Conservation (phyloP, 2,888 invertebrate genomes). For the Caenorhabditis sulstoni region DNA sequence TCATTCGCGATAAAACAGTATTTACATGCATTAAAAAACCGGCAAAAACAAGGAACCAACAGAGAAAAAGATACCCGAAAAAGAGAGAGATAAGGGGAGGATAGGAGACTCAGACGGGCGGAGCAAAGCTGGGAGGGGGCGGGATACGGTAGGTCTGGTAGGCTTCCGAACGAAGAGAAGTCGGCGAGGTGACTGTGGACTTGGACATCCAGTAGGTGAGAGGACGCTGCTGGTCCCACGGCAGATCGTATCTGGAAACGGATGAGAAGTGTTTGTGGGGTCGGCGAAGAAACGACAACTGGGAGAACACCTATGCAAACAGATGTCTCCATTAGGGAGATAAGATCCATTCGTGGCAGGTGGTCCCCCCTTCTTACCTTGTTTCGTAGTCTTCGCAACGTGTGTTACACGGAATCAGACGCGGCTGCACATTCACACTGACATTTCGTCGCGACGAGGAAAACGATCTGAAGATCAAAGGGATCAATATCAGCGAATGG, state of each 20-base stretch:
- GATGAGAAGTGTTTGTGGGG: conserved; percentile 4
- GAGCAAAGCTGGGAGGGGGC: conserved; percentile 47
- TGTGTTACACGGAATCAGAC: conserved; percentile 50
- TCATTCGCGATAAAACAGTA: not conserved
- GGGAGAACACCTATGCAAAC: conserved; percentile 28
- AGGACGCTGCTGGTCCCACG: conserved; percentile 64
- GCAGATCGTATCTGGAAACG: conserved; percentile 67
- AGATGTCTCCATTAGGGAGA: conserved; percentile 32
- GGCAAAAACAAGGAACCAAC: conserved; percentile 1
- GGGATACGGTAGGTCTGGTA: conserved; percentile 50
- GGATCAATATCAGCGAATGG: too few species aligned
- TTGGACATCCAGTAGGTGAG: conserved; percentile 65
- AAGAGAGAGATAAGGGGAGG: not conserved
- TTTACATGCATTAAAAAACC: conserved; percentile 10
- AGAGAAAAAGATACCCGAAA: conserved; percentile 11
- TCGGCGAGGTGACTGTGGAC: conserved; percentile 62
- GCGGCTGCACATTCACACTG: conserved; percentile 49
- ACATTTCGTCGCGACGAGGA: conserved; percentile 21
- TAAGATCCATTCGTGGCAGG: conserved; percentile 29
- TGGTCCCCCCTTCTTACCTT: conserved; percentile 31
- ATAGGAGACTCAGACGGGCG: conserved; percentile 23
- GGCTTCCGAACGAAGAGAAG: conserved; percentile 46
- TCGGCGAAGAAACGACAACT: too few species aligned
- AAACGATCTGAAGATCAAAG: conserved; percentile 7
- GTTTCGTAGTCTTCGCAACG: conserved; percentile 49